Percentiles rank a stretch among this genome's conserved stretches.
These are phyloP conservation scores for Antheraea pernyi DNA, from an alignment of 1,140 invertebrate genomes.

Conservation along the genomic window DNA sequence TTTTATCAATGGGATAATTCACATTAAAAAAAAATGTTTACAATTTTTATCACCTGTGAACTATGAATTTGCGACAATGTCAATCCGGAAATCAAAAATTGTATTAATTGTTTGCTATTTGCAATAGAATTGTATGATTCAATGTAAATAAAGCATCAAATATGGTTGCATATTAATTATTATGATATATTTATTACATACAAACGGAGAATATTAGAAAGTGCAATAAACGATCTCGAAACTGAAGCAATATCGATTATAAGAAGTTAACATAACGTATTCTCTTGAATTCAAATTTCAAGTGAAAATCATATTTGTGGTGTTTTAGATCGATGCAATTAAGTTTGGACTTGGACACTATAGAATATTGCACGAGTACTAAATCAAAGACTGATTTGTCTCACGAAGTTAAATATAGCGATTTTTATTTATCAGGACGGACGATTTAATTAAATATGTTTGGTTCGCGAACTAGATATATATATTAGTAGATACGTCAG, in stretches of 20 bases:
- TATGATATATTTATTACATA: background rate
- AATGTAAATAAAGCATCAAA: constrained; percentile 41
- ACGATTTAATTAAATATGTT: no score
- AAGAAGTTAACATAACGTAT: constrained; percentile 32
- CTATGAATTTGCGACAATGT: background rate
- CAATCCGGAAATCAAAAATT: constrained; percentile 34
- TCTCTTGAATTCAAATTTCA: constrained; percentile 6
- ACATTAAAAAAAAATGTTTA: background rate
- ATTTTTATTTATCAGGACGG: no score
- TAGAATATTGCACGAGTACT: background rate
- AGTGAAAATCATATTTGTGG: background rate
- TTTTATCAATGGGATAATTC: constrained; percentile 4
- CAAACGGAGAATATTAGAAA: constrained; percentile 21
- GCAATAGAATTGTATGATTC: constrained; percentile 33
- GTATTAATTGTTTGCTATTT: constrained; percentile 41
- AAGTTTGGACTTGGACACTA: background rate
- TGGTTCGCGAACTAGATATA: no score
- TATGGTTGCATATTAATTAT: constrained; percentile 8
- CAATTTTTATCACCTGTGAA: background rate
- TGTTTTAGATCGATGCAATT: background rate
- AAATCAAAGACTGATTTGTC: background rate
- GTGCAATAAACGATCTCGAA: constrained; percentile 64
- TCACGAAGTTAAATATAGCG: no score
- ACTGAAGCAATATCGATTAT: constrained; percentile 25
- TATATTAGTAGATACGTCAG: no score